Percentiles rank a stretch among this genome's conserved stretches.
phyloP scores from a whole-genome alignment of 2,113 vertebrate species.

The Chlorodrepanis virens region DNA sequence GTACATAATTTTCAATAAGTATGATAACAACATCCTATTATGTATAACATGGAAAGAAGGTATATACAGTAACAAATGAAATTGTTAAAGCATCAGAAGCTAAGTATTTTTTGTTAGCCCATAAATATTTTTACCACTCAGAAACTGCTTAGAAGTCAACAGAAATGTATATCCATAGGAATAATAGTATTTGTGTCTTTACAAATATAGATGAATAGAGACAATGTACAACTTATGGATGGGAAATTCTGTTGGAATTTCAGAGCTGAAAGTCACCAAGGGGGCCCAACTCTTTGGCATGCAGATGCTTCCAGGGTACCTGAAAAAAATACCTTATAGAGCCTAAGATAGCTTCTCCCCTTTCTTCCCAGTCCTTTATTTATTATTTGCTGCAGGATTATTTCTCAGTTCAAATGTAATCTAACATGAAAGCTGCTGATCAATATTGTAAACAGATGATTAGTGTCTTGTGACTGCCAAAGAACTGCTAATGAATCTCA shows the following conservation, averaged over 20 bases:
- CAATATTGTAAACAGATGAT: slow-evolving; percentile 50
- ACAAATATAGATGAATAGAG: background rate
- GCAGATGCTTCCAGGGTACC: background rate
- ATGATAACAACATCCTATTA: background rate
- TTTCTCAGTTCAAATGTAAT: slow-evolving; percentile 14
- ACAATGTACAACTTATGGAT: background rate
- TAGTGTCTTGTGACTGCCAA: slow-evolving; percentile 27
- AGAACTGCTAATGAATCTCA: slow-evolving; percentile 36
- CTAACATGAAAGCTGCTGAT: slow-evolving; percentile 36
- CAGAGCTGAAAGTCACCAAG: background rate
- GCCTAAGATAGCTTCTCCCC: background rate
- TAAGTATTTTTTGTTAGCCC: background rate
- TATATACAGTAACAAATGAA: background rate
- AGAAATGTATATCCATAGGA: background rate
- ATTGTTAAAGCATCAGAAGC: background rate
- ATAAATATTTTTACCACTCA: background rate
- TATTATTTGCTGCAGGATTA: background rate
- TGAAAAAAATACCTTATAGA: background rate
- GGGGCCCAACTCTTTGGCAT: background rate
- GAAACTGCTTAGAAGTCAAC: background rate
- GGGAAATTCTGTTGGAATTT: background rate
- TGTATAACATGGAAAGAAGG: background rate
- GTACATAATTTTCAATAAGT: background rate
- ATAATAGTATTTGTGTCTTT: background rate
- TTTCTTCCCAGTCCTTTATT: background rate